Conservation (phyloP, 2,888 invertebrate species). For the Papilio protenor region DNA sequence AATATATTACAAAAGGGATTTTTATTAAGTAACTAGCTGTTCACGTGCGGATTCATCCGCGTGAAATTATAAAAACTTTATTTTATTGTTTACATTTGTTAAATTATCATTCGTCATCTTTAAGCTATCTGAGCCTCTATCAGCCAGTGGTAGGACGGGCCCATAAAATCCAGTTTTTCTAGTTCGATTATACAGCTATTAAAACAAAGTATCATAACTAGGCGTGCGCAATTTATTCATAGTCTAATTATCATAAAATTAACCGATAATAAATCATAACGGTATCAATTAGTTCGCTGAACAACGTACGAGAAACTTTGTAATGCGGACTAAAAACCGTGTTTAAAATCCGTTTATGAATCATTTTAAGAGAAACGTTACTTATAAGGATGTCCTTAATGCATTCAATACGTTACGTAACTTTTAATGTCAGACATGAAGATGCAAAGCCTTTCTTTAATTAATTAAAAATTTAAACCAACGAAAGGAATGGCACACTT, state of each 20-base stretch:
- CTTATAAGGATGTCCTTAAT: conserved; percentile 17
- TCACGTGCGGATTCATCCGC: too few relatives aligned
- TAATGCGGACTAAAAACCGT: conserved; percentile 30
- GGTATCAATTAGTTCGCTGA: conserved; percentile 68
- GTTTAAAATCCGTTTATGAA: conserved; percentile 35
- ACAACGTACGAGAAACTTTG: conserved; percentile 27
- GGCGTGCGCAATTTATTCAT: conserved; percentile 70
- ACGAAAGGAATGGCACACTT: not conserved
- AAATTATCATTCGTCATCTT: too few relatives aligned
- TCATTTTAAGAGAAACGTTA: conserved; percentile 29
- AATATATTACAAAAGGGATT: not conserved
- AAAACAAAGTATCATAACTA: conserved; percentile 56
- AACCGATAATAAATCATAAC: conserved; percentile 79
- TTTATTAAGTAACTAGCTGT: conserved; percentile 27
- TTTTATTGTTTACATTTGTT: too few relatives aligned
- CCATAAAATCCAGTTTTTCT: conserved; percentile 22
- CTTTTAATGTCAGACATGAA: not conserved
- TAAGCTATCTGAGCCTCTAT: too few relatives aligned
- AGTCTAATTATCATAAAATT: conserved; percentile 82
- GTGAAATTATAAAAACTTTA: too few relatives aligned
- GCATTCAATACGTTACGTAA: not conserved
- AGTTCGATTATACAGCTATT: conserved; percentile 44
- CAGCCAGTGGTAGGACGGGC: not conserved
- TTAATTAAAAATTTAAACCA: not conserved
- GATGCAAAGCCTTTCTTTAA: not conserved